Base-by-base conservation (phyloP, 2,113 vertebrate genomes). In the Delphinus delphis region DNA sequence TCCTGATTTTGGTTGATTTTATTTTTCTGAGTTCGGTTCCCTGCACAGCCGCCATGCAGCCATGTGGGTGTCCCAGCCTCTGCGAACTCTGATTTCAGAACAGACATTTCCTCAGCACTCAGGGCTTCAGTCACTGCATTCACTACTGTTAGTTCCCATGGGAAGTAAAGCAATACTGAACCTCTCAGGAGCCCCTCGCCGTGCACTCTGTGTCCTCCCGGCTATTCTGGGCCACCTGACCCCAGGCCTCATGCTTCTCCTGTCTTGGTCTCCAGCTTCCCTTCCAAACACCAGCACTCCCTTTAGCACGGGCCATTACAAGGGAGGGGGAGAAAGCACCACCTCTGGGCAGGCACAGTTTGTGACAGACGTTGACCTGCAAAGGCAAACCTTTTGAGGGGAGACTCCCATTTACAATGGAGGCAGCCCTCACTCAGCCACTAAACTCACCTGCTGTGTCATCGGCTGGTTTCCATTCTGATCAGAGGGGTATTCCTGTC, bases 291-390 rank as follows among this genome's bases (percentile, higher is more conserved):
- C 20, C n/a, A 28, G 50, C 0, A 1, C 38, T 15, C 74, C 41
- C 50, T 21, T 70, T 20, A 12, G 44, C 55, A 17, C 23, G 2
- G n/a, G 26, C 74, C 38, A 7, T 8, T 41, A 4, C 17, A 2
- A 31, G 1, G 2, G 4, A 2, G 5, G 9, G 3, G 3, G 3
- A 14, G 1, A 60, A 13, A 62, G 21, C 12, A 0, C 5, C 41
- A 5, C 1, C 28, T 82, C 71, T n/a, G 14, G 47, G 38, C 65
- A 50, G 38, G 60, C 20, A 4, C 62, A 8, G 0, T 4, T 6
- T 12, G 33, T 20, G 47, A 31, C 68, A 36, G 26, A 4, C 9
- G 15, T 1, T 71, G 71, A 26, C 20, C 55, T 53, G 68, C 68
- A 20, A 26, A n/a, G 36, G 17, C 12, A 15, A 15, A 18, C 26